Conservation (phyloP, 2,113 vertebrate species). For the Apodemus sylvaticus region DNA sequence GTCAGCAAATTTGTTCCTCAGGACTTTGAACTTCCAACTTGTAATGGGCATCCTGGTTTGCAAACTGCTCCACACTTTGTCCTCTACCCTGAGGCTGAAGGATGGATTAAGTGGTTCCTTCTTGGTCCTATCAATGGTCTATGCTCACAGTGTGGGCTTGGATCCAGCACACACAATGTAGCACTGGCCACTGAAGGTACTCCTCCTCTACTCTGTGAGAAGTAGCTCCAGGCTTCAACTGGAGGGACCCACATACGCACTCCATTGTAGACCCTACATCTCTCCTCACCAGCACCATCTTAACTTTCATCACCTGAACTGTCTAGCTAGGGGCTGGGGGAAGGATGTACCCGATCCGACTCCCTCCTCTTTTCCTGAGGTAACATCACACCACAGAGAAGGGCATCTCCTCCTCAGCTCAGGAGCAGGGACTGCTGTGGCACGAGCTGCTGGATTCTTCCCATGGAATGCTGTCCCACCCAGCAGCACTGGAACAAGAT, state of each 20-base stretch:
- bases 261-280: neutral
- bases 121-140: neutral
- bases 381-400: too few relatives aligned
- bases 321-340: neutral
- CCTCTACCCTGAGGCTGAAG: neutral
- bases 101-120: neutral
- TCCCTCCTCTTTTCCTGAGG: neutral
- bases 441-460: neutral
- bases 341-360: fast-evolving
- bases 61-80: neutral
- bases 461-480: neutral
- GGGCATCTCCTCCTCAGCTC: neutral
- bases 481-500: neutral
- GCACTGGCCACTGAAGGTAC: neutral
- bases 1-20: neutral
- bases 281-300: too few relatives aligned
- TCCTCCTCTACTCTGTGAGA: neutral
- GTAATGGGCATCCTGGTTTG: neutral
- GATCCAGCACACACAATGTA: too few relatives aligned
- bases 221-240: neutral
- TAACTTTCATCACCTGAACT: neutral
- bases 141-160: neutral
- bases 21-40: neutral
- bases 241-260: neutral
- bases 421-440: neutral